These are phyloP conservation scores for Alectura lathami DNA, from an alignment of 2,113 vertebrate species.

Conservation along the genomic window DNA sequence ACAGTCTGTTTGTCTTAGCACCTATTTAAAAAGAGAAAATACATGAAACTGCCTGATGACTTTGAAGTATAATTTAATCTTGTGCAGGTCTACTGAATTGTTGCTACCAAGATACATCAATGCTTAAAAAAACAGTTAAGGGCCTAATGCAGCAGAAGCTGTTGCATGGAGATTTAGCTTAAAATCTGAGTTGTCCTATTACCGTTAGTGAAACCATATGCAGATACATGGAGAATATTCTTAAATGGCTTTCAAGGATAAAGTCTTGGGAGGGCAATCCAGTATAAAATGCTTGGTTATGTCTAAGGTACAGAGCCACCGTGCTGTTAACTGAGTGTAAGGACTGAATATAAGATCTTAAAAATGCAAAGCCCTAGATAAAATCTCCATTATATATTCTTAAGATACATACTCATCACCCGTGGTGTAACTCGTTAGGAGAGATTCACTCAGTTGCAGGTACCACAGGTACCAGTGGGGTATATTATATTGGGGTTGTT, in stretches of 20 bases:
- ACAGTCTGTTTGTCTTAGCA: not conserved
- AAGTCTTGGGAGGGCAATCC: not conserved
- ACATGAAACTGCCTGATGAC: not conserved
- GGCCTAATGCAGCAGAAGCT: not conserved
- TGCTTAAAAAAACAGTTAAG: not conserved
- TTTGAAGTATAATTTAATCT: not conserved
- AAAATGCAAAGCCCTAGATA: not conserved
- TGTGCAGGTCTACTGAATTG: not conserved
- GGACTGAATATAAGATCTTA: not conserved
- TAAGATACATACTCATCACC: not conserved
- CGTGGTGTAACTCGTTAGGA: not conserved
- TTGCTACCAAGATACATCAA: not conserved
- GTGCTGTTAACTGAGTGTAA: not conserved
- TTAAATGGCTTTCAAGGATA: not conserved
- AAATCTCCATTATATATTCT: not conserved
- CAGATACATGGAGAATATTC: not conserved
- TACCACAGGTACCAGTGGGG: rapidly evolving
- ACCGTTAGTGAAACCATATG: not conserved
- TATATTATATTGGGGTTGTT: not conserved
- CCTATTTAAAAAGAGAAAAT: not conserved
- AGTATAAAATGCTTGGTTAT: rapidly evolving
- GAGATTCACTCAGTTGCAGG: not conserved
- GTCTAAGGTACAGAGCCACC: not conserved
- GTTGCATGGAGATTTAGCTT: not conserved
- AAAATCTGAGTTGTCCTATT: not conserved